These are phyloP conservation scores for Synanthedon vespiformis DNA, from an alignment of 2,888 invertebrate genomes.

Conservation along the genomic window DNA sequence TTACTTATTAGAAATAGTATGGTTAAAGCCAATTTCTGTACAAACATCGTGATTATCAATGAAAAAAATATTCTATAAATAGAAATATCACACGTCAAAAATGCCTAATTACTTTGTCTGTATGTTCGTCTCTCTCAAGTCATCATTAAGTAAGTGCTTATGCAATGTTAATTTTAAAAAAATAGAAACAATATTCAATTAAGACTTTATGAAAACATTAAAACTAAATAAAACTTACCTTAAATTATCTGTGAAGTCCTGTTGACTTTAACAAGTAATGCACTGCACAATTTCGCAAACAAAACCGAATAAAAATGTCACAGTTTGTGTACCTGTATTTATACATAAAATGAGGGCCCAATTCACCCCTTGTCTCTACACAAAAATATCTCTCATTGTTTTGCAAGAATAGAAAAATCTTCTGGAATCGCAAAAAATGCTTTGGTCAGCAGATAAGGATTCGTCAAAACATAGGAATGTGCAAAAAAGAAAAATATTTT, in stretches of 20 bases:
- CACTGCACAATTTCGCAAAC: slow-evolving; percentile 7
- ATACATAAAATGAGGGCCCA: slow-evolving; percentile 19
- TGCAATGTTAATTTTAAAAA: too few species aligned
- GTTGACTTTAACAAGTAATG: not conserved
- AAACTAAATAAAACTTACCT: slow-evolving; percentile 1
- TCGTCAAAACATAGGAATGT: slow-evolving; percentile 49
- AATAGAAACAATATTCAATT: too few species aligned
- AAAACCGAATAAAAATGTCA: slow-evolving; percentile 21
- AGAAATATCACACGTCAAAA: too few species aligned
- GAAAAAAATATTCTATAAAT: too few species aligned
- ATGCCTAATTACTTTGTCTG: too few species aligned
- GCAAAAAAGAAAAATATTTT: not conserved
- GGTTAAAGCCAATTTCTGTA: too few species aligned
- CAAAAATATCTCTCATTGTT: slow-evolving; percentile 42
- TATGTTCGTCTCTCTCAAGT: too few species aligned
- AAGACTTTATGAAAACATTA: not conserved
- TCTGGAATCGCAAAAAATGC: not conserved
- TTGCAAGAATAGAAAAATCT: slow-evolving; percentile 28
- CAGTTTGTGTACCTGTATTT: slow-evolving; percentile 26
- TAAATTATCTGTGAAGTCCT: not conserved
- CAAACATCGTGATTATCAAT: too few species aligned
- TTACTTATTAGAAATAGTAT: too few species aligned
- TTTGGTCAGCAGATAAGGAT: slow-evolving; percentile 19
- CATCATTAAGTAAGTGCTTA: too few species aligned
- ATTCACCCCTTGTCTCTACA: slow-evolving; percentile 17